Percentiles rank a stretch among this genome's conserved stretches.
These are phyloP conservation scores for Euwallacea similis DNA, from an alignment of 1,140 invertebrate genomes.

Conservation along the genomic window DNA sequence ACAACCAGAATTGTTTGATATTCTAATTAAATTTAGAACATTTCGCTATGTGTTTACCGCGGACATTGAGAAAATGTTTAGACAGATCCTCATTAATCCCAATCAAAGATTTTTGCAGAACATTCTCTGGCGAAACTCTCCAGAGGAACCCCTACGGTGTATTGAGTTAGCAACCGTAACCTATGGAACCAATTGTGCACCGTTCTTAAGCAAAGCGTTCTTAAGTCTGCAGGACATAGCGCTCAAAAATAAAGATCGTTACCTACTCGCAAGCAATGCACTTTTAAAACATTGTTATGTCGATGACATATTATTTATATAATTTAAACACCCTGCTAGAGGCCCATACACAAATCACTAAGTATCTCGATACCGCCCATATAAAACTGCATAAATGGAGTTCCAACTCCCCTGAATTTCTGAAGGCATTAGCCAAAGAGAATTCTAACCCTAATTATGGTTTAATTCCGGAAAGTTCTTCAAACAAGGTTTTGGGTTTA, in stretches of 20 bases:
- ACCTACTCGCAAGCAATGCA: slow-evolving; percentile 43
- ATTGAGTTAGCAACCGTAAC: slow-evolving; percentile 51
- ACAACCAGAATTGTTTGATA: slow-evolving; percentile 45
- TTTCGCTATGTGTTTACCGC: slow-evolving; percentile 44
- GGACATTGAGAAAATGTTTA: slow-evolving; percentile 54
- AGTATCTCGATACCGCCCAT: slow-evolving; percentile 6
- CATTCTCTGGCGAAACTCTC: slow-evolving; percentile 51
- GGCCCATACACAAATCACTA: slow-evolving; percentile 3
- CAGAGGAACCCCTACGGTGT: slow-evolving; percentile 38
- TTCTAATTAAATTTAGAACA: slow-evolving; percentile 50
- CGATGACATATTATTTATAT: slow-evolving; percentile 39
- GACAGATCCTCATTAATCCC: slow-evolving; percentile 48
- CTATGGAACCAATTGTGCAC: slow-evolving; percentile 49
- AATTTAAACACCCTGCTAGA: not conserved
- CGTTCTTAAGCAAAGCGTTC: slow-evolving; percentile 45
- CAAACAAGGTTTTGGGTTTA: slow-evolving; percentile 16
- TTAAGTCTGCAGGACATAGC: slow-evolving; percentile 47
- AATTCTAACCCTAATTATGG: not conserved
- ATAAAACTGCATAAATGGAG: slow-evolving; percentile 29
- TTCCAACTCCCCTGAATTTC: slow-evolving; percentile 12
- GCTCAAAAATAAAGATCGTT: slow-evolving; percentile 36
- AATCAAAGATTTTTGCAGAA: slow-evolving; percentile 46
- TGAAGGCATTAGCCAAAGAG: not conserved
- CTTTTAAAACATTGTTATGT: slow-evolving; percentile 36
- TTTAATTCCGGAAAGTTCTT: not conserved